Evolutionary conservation across 2,113 vertebrate species (phyloP).

Genomic region (Apus apus): DNA sequence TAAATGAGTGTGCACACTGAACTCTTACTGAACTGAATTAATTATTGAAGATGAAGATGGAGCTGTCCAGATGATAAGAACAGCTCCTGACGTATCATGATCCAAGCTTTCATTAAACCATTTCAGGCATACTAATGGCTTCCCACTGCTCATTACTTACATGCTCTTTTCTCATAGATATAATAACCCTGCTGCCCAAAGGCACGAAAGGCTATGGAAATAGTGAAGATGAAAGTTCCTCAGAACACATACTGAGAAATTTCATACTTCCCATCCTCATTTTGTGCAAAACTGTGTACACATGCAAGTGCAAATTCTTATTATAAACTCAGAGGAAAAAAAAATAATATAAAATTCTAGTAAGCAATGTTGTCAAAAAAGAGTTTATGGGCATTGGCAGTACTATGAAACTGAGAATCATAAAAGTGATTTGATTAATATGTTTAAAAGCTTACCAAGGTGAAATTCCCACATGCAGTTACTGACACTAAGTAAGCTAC

Average conservation of each 20-base stretch:
- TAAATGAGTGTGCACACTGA: constrained; percentile 85
- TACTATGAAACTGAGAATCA: background rate
- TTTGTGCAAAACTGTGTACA: background rate
- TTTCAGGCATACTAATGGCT: constrained; percentile 96
- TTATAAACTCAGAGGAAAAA: background rate
- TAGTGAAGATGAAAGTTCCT: constrained; percentile 68
- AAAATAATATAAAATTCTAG: background rate
- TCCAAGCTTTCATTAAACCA: constrained; percentile 94
- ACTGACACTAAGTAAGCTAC: constrained; percentile 63
- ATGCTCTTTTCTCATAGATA: constrained; percentile 92
- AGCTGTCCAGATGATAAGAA: constrained; percentile 98
- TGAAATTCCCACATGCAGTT: background rate
- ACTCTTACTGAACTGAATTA: constrained; percentile 98
- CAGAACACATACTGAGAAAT: background rate
- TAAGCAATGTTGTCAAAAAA: background rate
- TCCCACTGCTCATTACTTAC: constrained; percentile 93
- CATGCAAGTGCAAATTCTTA: background rate
- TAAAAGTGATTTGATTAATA: background rate
- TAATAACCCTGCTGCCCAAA: constrained; percentile 88
- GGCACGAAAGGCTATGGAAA: constrained; percentile 76
- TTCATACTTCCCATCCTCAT: background rate
- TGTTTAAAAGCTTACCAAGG: constrained; percentile 54
- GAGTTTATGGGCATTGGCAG: background rate
- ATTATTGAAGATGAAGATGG: constrained; percentile 99
- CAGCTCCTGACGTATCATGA: constrained; percentile 95